Evolutionary conservation across 2,113 vertebrate genomes (phyloP).

Genomic region (Labeo catla): DNA sequence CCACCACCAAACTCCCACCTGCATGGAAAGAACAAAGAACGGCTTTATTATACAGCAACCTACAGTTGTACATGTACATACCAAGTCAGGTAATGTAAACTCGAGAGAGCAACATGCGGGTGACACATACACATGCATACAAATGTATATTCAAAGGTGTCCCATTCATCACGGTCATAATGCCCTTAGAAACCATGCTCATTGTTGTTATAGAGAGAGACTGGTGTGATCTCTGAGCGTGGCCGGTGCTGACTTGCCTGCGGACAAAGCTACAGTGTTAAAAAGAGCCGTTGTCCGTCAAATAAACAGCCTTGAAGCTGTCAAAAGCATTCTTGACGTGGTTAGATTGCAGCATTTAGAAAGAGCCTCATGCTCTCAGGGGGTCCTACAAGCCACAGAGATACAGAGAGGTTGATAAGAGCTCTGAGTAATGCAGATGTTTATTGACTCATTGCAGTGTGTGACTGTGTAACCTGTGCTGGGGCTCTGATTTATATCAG

Average conservation of each 20-base stretch:
- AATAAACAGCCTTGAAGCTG: constrained; percentile 72
- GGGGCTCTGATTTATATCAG: constrained; percentile 52
- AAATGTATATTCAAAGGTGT: constrained; percentile 64
- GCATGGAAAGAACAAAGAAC: constrained; percentile 67
- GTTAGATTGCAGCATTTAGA: constrained; percentile 61
- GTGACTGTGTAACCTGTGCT: constrained; percentile 54
- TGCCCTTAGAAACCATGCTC: constrained; percentile 63
- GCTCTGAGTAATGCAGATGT: constrained; percentile 67
- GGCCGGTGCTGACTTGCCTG: constrained; percentile 72
- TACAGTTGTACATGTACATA: constrained; percentile 7
- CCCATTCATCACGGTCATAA: constrained; percentile 73
- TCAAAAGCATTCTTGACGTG: constrained; percentile 74
- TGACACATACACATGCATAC: constrained; percentile 62
- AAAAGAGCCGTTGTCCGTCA: constrained; percentile 57
- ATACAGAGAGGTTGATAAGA: constrained; percentile 73
- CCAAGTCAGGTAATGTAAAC: constrained; percentile 70
- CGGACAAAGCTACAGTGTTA: constrained; percentile 62
- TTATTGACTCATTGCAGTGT: constrained; percentile 72
- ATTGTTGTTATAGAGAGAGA: constrained; percentile 62
- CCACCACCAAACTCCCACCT: constrained; percentile 73
- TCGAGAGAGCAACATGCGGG: constrained; percentile 67
- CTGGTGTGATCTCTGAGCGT: constrained; percentile 59
- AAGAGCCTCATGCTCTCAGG: constrained; percentile 28
- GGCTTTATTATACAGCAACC: constrained; percentile 48
- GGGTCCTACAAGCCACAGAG: constrained; percentile 61